Conservation (phyloP, 2,888 invertebrate species). For the Caradrina clavipalpis region DNA sequence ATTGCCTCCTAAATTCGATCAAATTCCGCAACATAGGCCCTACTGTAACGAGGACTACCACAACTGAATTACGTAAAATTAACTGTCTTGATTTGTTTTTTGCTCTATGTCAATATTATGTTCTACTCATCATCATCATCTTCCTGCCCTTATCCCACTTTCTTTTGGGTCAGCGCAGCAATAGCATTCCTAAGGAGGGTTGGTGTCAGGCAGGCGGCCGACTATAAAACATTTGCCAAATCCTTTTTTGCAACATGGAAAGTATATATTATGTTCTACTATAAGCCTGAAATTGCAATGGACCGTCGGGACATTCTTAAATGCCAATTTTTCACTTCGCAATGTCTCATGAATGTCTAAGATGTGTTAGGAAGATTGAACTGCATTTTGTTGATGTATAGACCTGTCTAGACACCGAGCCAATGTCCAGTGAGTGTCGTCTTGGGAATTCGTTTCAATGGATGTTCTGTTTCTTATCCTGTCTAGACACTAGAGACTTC, state of each 20-base stretch:
- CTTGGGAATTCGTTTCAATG: constrained; percentile 16
- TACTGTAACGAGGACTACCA: constrained; percentile 15
- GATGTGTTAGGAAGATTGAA: constrained; percentile 9
- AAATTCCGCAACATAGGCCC: too few species aligned
- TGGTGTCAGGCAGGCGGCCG: too few species aligned
- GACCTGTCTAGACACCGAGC: constrained; percentile 1
- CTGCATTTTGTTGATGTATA: constrained; percentile 1
- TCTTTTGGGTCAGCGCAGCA: too few species aligned
- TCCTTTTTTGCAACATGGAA: too few species aligned
- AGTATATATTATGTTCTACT: constrained; percentile 18
- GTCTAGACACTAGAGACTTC: constrained; percentile 20
- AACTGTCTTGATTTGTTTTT: constrained; percentile 9
- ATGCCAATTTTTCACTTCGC: neutral
- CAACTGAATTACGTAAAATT: constrained; percentile 11
- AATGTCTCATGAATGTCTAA: neutral
- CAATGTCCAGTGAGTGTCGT: neutral
- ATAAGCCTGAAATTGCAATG: constrained; percentile 1
- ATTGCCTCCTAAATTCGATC: too few species aligned
- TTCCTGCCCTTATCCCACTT: too few species aligned
- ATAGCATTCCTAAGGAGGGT: too few species aligned
- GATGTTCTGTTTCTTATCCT: constrained; percentile 1
- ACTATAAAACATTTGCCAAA: too few species aligned
- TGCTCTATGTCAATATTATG: constrained; percentile 10
- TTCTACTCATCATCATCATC: too few species aligned
- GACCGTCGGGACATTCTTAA: neutral